A percentile compares a stretch with the other conserved stretches of the same genome.
These are phyloP conservation scores for Actinopyga echinites DNA, from an alignment of 53 echinoderm and acorn worm species.

Conservation along the genomic window DNA sequence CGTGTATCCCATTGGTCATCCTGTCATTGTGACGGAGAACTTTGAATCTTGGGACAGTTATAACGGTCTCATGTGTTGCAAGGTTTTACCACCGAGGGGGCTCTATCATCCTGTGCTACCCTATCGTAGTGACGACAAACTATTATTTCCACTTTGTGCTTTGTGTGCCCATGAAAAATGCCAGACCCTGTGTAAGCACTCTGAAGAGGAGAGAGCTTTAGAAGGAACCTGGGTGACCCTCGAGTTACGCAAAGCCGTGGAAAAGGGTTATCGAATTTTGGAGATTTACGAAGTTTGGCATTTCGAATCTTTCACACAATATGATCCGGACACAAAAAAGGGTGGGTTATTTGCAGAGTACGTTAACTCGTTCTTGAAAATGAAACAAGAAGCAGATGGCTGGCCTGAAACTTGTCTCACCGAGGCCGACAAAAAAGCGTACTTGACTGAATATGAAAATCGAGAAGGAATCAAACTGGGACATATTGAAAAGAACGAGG, in stretches of 20 bases:
- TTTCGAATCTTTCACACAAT: slow-evolving; percentile 27
- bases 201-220: slow-evolving; percentile 46
- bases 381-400: slow-evolving; percentile 57
- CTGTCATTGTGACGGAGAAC: slow-evolving; percentile 47
- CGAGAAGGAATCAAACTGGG: slow-evolving; percentile 53
- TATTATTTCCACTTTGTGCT: slow-evolving; percentile 59
- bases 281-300: slow-evolving; percentile 73
- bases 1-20: slow-evolving; percentile 17
- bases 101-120: slow-evolving; percentile 62
- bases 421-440: background rate
- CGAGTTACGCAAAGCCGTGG: slow-evolving; percentile 66
- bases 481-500: slow-evolving; percentile 56
- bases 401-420: slow-evolving; percentile 48
- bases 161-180: background rate
- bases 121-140: slow-evolving; percentile 9
- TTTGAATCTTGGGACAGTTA: slow-evolving; percentile 40
- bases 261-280: slow-evolving; percentile 49
- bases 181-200: slow-evolving; percentile 37
- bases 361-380: slow-evolving; percentile 61
- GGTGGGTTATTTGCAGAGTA: slow-evolving; percentile 31
- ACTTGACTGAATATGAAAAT: background rate
- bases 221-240: slow-evolving; percentile 63
- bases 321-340: slow-evolving; percentile 9
- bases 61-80: slow-evolving; percentile 56
- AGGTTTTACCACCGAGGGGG: slow-evolving; percentile 54